These are phyloP conservation scores for Coranthus polyacanthus DNA, from an alignment of 2,797 vertebrate species.

Conservation along the genomic window DNA sequence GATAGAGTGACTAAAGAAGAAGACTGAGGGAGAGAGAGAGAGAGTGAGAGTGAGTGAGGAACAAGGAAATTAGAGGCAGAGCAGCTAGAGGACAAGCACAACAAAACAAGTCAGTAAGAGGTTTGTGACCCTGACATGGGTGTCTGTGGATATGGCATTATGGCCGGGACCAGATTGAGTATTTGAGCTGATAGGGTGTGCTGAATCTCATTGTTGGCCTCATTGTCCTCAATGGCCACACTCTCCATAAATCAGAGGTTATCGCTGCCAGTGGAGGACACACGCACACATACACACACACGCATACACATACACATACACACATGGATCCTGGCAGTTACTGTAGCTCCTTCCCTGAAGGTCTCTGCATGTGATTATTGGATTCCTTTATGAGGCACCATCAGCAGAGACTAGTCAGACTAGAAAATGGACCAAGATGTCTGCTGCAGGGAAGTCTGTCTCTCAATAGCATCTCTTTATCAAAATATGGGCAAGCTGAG, in stretches of 20 bases:
- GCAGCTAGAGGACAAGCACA: constrained; percentile 49
- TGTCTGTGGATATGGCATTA: constrained; percentile 59
- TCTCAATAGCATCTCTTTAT: constrained; percentile 64
- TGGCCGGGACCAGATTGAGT: constrained; percentile 60
- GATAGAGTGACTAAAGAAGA: constrained; percentile 31
- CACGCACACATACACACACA: constrained; percentile 30
- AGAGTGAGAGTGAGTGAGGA: constrained; percentile 21
- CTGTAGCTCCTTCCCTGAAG: constrained; percentile 72
- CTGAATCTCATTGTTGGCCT: constrained; percentile 71
- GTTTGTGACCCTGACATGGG: constrained; percentile 63
- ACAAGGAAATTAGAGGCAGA: constrained; percentile 43
- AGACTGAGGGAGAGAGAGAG: constrained; percentile 11
- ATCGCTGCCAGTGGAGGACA: constrained; percentile 58
- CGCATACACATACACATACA: constrained; percentile 22
- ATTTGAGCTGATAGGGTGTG: constrained; percentile 70
- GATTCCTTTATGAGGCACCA: constrained; percentile 77
- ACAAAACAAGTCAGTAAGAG: constrained; percentile 60
- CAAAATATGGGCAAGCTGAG: constrained; percentile 58
- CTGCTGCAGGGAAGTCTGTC: constrained; percentile 65
- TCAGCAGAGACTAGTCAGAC: constrained; percentile 74
- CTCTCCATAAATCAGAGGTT: constrained; percentile 74
- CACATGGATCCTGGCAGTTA: constrained; percentile 58
- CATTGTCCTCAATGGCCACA: constrained; percentile 72
- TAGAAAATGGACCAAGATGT: constrained; percentile 74
- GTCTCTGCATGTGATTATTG: constrained; percentile 80